Evolutionary conservation across 1,140 invertebrate genomes (phyloP).

Genomic region (Neodiprion lecontei): DNA sequence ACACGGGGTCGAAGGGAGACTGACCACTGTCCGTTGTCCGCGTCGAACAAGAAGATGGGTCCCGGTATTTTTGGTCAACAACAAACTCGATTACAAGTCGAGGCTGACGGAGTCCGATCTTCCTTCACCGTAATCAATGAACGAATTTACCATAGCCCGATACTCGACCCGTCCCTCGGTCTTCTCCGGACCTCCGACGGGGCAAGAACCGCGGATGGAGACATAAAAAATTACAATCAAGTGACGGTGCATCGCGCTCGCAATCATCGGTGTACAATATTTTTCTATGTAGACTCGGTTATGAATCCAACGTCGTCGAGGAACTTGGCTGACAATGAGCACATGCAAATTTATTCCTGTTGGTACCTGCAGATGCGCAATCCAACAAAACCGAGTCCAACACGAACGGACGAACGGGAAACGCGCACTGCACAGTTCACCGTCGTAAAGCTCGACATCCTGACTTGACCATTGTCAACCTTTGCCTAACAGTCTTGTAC

Average conservation of each 20-base stretch:
- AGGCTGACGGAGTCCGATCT: background rate
- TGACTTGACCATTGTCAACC: background rate
- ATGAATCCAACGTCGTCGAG: background rate
- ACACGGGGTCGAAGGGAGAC: background rate
- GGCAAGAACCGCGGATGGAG: background rate
- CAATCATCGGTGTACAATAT: no score
- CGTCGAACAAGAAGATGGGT: background rate
- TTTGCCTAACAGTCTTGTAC: background rate
- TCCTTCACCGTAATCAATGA: background rate
- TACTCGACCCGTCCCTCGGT: background rate
- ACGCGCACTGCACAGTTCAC: background rate
- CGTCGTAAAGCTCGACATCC: background rate
- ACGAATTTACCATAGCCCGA: background rate
- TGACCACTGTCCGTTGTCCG: conserved; percentile 8
- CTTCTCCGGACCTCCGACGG: background rate
- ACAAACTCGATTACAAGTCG: background rate
- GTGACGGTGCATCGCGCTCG: background rate
- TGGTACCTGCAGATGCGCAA: background rate
- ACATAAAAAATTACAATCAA: background rate
- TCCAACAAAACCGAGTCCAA: background rate
- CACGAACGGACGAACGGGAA: background rate
- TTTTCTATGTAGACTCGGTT: no score
- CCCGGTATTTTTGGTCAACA: background rate
- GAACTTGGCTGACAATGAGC: background rate
- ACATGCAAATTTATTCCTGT: background rate